Evolutionary conservation across 2,113 vertebrate species (phyloP).

Genomic region (Alosa alosa): DNA sequence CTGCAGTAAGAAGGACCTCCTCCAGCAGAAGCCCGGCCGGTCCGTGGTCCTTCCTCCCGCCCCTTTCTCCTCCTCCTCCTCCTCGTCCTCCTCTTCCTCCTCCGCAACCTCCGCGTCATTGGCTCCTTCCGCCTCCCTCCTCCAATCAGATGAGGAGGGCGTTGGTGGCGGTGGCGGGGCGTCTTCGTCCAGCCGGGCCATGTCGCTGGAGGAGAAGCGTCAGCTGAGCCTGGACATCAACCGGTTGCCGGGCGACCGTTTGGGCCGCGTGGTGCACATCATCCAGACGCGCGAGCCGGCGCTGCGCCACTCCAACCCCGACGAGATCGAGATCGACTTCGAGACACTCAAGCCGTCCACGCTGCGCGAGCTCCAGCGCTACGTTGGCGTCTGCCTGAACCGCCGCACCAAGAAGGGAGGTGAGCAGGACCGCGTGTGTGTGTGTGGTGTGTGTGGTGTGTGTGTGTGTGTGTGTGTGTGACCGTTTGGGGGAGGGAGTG

Average conservation of each 20-base stretch:
- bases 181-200: slow-evolving; percentile 70
- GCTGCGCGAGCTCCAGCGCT: slow-evolving; percentile 85
- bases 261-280: slow-evolving; percentile 89
- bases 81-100: background rate
- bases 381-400: slow-evolving; percentile 83
- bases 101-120: background rate
- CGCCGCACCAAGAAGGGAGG: slow-evolving; percentile 81
- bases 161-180: slow-evolving; percentile 55
- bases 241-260: slow-evolving; percentile 86
- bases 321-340: slow-evolving; percentile 95
- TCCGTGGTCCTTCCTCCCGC: background rate
- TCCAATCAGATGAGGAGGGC: background rate
- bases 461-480: background rate
- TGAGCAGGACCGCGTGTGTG: background rate
- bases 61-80: background rate
- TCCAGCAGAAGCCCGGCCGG: slow-evolving; percentile 4
- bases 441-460: background rate
- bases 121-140: slow-evolving; percentile 12
- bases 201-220: slow-evolving; percentile 92
- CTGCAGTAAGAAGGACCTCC: slow-evolving; percentile 13
- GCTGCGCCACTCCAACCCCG: slow-evolving; percentile 88
- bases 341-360: slow-evolving; percentile 92
- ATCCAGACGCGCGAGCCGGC: slow-evolving; percentile 88
- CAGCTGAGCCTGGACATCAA: slow-evolving; percentile 95
- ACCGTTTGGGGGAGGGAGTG: too few species aligned